Conservation (phyloP, 2,888 invertebrate genomes). For the Gastracanthus pulcherrimus region DNA sequence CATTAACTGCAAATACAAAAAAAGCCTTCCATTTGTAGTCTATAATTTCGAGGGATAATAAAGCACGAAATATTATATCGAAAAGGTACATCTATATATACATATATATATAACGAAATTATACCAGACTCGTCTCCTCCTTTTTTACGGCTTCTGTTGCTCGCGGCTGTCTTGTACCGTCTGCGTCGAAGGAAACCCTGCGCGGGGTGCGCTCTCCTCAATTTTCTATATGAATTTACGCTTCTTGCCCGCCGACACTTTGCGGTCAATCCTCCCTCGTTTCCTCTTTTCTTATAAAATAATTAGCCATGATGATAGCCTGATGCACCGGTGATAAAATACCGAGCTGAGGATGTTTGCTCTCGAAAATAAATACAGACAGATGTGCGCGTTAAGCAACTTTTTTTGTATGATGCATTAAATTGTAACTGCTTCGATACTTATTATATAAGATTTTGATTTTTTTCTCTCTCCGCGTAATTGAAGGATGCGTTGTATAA, state of each 20-base stretch:
- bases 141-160: background rate
- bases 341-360: slow-evolving; percentile 18
- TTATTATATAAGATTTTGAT: no score
- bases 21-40: background rate
- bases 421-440: no score
- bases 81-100: background rate
- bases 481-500: no score
- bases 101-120: no score
- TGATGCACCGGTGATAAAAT: slow-evolving; percentile 3
- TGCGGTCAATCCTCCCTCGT: slow-evolving; percentile 21
- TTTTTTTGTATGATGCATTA: no score
- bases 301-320: slow-evolving; percentile 37
- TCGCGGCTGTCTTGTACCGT: background rate
- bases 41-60: slow-evolving; percentile 10
- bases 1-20: background rate
- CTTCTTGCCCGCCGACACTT: slow-evolving; percentile 17
- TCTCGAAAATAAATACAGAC: slow-evolving; percentile 1
- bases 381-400: no score
- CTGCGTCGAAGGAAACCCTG: background rate
- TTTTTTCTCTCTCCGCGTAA: no score
- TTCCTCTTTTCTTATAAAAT: slow-evolving; percentile 43
- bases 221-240: slow-evolving; percentile 37
- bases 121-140: background rate
- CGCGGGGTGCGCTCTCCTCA: background rate
- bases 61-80: background rate